These are phyloP conservation scores for Acrobasis consociella DNA, from an alignment of 2,888 invertebrate species.

Conservation along the genomic window DNA sequence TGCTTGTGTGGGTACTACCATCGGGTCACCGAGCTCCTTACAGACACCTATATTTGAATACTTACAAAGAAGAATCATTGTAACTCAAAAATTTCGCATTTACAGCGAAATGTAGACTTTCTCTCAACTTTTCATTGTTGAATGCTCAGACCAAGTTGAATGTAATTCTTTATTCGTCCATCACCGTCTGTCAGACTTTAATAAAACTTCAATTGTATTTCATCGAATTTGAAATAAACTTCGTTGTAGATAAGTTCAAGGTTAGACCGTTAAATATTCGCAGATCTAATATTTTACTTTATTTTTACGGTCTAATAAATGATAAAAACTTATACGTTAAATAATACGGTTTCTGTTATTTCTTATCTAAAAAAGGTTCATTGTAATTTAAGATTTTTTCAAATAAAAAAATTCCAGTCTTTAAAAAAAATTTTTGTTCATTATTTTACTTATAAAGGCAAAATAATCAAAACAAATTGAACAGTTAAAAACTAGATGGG, in stretches of 20 bases:
- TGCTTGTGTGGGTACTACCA: too few relatives aligned
- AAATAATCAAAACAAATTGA: too few relatives aligned
- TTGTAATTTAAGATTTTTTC: not conserved
- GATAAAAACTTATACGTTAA: not conserved
- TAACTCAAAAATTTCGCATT: too few relatives aligned
- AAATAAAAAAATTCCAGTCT: too few relatives aligned
- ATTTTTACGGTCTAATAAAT: not conserved
- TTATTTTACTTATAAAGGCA: too few relatives aligned
- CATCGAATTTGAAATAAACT: not conserved
- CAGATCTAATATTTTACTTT: not conserved
- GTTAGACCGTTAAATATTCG: not conserved
- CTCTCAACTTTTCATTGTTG: not conserved
- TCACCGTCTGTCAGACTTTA: not conserved
- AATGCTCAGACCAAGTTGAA: too few relatives aligned
- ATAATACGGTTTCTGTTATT: not conserved
- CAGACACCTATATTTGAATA: too few relatives aligned
- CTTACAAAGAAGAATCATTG: too few relatives aligned
- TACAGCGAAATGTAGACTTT: not conserved
- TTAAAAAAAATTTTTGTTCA: too few relatives aligned
- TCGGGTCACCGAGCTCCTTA: too few relatives aligned
- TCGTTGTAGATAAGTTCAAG: not conserved
- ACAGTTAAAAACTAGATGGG: too few relatives aligned
- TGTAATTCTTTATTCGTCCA: not conserved
- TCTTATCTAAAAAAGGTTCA: not conserved
- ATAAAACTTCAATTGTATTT: conserved; percentile 2